These are phyloP conservation scores for Eupsilia transversa DNA, from an alignment of 2,888 invertebrate genomes.

Conservation along the genomic window DNA sequence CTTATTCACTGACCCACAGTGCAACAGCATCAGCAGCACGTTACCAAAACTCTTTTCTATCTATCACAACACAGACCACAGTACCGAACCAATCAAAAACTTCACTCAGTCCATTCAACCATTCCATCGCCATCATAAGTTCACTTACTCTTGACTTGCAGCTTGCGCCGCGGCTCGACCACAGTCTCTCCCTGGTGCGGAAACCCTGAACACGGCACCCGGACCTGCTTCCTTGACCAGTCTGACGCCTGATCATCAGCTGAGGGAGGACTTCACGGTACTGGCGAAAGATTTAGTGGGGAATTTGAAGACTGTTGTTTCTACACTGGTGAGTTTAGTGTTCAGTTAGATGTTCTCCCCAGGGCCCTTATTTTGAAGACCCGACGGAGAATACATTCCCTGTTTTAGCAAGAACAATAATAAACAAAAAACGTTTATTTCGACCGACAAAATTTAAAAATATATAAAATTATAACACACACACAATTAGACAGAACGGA, in stretches of 20 bases:
- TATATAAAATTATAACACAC: too few relatives aligned
- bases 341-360: background rate
- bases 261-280: conserved; percentile 92
- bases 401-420: background rate
- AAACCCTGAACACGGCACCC: conserved; percentile 79
- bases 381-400: background rate
- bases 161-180: conserved; percentile 89
- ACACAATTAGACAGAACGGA: too few relatives aligned
- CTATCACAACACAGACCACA: conserved; percentile 31
- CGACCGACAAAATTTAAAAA: too few relatives aligned
- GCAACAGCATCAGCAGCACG: conserved; percentile 18
- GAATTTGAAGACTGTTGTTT: conserved; percentile 91
- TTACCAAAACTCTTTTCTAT: background rate
- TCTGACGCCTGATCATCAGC: conserved; percentile 87
- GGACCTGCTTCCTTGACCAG: conserved; percentile 85
- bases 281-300: conserved; percentile 93
- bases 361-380: background rate
- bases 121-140: conserved; percentile 31
- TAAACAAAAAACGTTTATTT: too few relatives aligned
- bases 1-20: conserved; percentile 16
- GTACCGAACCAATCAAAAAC: background rate
- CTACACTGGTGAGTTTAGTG: conserved; percentile 78
- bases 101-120: conserved; percentile 22
- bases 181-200: conserved; percentile 90
- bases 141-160: conserved; percentile 64